phyloP scores from a whole-genome alignment of 2,797 vertebrate genomes.

The Valencia hispanica region DNA sequence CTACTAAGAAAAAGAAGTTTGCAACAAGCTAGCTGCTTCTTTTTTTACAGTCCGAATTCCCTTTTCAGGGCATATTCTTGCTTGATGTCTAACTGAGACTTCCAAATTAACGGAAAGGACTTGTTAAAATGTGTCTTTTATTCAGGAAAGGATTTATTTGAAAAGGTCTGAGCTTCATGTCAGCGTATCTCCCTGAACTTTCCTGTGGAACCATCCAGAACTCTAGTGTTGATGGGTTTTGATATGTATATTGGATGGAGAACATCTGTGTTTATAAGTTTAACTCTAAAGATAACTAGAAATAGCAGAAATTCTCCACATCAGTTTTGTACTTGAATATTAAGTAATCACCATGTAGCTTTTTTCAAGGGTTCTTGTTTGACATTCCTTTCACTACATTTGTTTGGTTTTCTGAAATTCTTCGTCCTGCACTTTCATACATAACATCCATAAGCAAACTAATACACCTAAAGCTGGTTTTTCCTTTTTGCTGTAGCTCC shows the following conservation, averaged over 20 bases:
- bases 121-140: background rate
- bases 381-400: constrained; percentile 7
- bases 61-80: no score
- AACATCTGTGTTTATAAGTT: constrained; percentile 10
- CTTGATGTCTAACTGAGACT: no score
- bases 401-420: constrained; percentile 4
- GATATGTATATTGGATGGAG: background rate
- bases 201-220: background rate
- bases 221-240: background rate
- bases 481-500: constrained; percentile 29
- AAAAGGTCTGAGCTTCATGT: background rate
- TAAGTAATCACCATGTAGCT: background rate
- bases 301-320: constrained; percentile 22
- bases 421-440: background rate
- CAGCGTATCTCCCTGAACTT: background rate
- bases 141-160: background rate
- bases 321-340: constrained; percentile 1
- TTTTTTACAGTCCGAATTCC: background rate
- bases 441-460: constrained; percentile 28
- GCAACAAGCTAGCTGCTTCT: background rate
- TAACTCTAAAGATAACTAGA: background rate
- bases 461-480: constrained; percentile 43
- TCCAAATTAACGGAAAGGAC: background rate
- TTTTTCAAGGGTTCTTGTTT: constrained; percentile 6
- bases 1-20: no score